phyloP scores from a whole-genome alignment of 2,888 invertebrate genomes.

The Thymelicus sylvestris region DNA sequence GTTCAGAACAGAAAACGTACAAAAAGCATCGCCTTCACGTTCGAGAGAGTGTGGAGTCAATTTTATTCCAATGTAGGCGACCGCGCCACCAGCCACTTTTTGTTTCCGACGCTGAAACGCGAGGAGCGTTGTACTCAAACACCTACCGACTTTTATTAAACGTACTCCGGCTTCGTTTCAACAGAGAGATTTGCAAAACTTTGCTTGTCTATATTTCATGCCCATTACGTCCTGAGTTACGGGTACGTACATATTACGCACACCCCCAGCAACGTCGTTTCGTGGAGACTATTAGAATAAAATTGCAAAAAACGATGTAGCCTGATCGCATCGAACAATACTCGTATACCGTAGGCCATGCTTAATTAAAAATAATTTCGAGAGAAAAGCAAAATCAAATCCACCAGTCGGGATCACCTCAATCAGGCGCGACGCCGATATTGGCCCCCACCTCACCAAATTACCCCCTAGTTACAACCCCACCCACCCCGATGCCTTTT shows the following conservation, averaged over 20 bases:
- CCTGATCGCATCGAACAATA: neutral
- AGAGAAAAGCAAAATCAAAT: constrained; percentile 71
- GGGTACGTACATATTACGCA: neutral
- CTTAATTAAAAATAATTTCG: constrained; percentile 66
- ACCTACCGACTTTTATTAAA: constrained; percentile 82
- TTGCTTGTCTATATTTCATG: constrained; percentile 27
- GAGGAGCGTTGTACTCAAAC: constrained; percentile 81
- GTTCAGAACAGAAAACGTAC: constrained; percentile 63
- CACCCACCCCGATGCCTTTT: constrained; percentile 78
- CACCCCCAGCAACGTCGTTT: neutral
- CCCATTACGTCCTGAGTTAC: constrained; percentile 13
- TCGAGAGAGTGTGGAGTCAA: constrained; percentile 84
- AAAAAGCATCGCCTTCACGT: constrained; percentile 81
- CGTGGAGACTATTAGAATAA: neutral
- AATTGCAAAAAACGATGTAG: neutral
- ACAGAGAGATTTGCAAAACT: constrained; percentile 47
- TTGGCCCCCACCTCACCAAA: constrained; percentile 82
- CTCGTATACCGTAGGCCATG: constrained; percentile 46
- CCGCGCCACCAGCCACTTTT: constrained; percentile 82
- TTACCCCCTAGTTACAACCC: constrained; percentile 83
- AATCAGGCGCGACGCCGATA: constrained; percentile 82
- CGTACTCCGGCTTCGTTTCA: constrained; percentile 57
- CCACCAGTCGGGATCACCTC: constrained; percentile 78
- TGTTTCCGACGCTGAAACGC: constrained; percentile 82
- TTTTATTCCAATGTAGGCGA: constrained; percentile 85